Conservation (phyloP, 92 coral and sea anemone species). For the Phymanthus crucifer region DNA sequence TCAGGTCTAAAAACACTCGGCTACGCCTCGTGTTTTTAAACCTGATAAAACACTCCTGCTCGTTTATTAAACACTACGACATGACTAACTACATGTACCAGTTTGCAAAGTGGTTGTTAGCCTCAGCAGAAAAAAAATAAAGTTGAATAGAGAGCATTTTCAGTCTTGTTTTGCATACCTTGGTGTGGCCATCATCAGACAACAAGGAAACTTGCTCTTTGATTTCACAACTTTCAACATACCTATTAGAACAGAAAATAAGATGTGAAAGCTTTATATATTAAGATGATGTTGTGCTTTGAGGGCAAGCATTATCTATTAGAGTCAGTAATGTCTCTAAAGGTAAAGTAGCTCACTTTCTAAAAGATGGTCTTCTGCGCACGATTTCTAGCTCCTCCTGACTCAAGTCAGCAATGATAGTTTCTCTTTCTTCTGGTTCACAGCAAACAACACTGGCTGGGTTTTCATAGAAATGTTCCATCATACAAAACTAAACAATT, state of each 20-base stretch:
- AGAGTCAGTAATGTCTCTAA: background rate
- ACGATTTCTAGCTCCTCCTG: constrained; percentile 79
- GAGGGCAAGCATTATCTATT: background rate
- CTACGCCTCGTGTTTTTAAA: too few species aligned
- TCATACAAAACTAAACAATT: constrained; percentile 77
- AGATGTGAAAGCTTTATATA: background rate
- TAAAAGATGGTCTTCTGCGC: constrained; percentile 76
- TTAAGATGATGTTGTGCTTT: too few species aligned
- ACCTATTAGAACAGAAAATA: constrained; percentile 31
- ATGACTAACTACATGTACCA: too few species aligned
- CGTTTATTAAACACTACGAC: too few species aligned
- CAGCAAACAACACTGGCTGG: constrained; percentile 92
- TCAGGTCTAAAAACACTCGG: too few species aligned
- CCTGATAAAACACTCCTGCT: too few species aligned
- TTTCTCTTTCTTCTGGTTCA: constrained; percentile 47
- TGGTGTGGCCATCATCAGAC: constrained; percentile 60
- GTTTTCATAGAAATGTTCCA: constrained; percentile 91
- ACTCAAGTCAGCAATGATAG: constrained; percentile 51
- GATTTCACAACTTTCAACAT: constrained; percentile 67
- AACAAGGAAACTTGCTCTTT: constrained; percentile 48
- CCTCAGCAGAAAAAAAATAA: background rate
- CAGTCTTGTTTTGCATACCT: constrained; percentile 32
- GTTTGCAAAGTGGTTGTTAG: background rate
- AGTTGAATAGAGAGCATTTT: background rate
- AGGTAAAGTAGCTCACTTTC: constrained; percentile 50